These are phyloP conservation scores for Caranx ignobilis DNA, from an alignment of 2,113 vertebrate genomes.

Conservation along the genomic window DNA sequence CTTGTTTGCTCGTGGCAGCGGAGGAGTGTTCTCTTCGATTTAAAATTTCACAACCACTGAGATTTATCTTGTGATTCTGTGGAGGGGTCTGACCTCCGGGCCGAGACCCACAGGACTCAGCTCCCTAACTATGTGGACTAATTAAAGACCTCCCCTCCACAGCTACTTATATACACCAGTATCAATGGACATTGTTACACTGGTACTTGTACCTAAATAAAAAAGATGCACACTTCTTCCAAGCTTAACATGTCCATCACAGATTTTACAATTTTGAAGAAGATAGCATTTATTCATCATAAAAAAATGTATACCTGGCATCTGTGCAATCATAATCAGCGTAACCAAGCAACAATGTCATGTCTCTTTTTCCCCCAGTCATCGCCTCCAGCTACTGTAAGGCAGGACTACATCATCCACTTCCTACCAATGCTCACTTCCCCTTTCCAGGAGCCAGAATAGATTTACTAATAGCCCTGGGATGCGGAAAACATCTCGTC, in stretches of 20 bases:
- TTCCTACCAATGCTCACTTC: constrained; percentile 66
- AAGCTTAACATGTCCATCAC: not conserved
- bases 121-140: not conserved
- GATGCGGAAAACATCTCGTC: constrained; percentile 70
- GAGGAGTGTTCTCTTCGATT: too few relatives aligned
- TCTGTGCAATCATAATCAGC: not conserved
- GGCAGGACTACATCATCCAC: constrained; percentile 48
- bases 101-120: not conserved
- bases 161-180: too few relatives aligned
- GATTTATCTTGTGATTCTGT: not conserved
- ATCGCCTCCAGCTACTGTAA: constrained; percentile 33
- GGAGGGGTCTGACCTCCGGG: not conserved
- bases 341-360: constrained; percentile 8
- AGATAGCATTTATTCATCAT: not conserved
- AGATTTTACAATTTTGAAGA: not conserved
- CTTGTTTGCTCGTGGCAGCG: too few relatives aligned
- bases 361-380: constrained; percentile 1
- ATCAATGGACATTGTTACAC: too few relatives aligned
- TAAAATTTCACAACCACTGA: not conserved
- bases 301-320: not conserved
- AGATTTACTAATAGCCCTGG: constrained; percentile 66
- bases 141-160: too few relatives aligned
- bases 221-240: not conserved
- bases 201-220: not conserved
- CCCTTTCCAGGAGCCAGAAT: constrained; percentile 70